Percentiles rank a stretch among this genome's conserved stretches.
phyloP scores from a whole-genome alignment of 2,113 vertebrate genomes.

The Typhlomys cinereus region DNA sequence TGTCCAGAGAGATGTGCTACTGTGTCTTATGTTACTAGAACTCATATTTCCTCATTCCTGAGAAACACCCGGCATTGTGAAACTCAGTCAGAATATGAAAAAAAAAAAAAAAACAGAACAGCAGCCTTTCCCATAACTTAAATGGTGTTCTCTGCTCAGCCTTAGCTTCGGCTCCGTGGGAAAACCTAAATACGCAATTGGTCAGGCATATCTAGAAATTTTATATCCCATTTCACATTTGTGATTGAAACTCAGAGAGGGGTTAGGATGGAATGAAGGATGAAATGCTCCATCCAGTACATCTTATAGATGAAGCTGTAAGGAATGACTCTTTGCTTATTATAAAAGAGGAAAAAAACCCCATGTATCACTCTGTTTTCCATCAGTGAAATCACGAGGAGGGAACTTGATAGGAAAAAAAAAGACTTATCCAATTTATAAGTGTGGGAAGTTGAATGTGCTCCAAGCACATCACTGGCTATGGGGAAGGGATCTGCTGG shows the following conservation, averaged over 20 bases:
- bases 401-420: no score
- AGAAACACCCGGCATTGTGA: not conserved
- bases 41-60: conserved; percentile 5
- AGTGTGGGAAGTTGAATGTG: not conserved
- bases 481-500: no score
- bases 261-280: not conserved
- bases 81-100: conserved; percentile 22
- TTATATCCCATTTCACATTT: not conserved
- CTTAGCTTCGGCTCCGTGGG: not conserved
- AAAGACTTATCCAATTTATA: not conserved
- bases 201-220: not conserved
- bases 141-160: not conserved
- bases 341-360: not conserved
- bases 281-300: not conserved
- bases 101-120: not conserved
- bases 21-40: conserved; percentile 37
- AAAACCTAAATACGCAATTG: not conserved
- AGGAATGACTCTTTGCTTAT: not conserved
- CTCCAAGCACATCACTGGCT: no score
- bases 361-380: not conserved
- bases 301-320: not conserved
- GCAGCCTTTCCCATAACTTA: conserved; percentile 9
- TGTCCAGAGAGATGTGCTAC: not conserved
- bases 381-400: no score
- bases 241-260: not conserved